A percentile compares a stretch with the other conserved stretches of the same genome.
Evolutionary conservation across 2,888 invertebrate species (phyloP).

Genomic region (Keiferia lycopersicella): DNA sequence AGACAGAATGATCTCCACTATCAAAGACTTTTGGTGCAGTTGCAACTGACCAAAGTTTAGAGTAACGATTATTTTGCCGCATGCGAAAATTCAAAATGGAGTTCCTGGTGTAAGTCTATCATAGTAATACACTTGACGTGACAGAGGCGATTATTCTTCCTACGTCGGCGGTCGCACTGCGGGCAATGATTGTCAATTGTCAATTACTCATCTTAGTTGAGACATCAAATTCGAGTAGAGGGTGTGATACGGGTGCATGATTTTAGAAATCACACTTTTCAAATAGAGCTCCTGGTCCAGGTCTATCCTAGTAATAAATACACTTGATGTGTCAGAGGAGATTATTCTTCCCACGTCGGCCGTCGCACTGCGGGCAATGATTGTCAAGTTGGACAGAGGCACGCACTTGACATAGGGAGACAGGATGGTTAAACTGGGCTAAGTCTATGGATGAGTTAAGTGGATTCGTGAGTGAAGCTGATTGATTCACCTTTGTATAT

Average conservation of each 20-base stretch:
- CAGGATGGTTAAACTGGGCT: neutral
- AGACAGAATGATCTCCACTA: neutral
- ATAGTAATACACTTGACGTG: too few species aligned
- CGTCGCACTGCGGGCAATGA: neutral
- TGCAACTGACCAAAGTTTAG: neutral
- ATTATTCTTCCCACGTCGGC: constrained; percentile 6
- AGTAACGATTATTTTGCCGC: neutral
- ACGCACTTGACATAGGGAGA: neutral
- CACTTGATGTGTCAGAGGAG: neutral
- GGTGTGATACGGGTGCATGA: too few species aligned
- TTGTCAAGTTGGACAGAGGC: neutral
- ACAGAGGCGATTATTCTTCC: too few species aligned
- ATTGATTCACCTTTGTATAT: too few species aligned
- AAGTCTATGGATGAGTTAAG: too few species aligned
- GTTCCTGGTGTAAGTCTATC: neutral
- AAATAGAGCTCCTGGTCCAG: too few species aligned
- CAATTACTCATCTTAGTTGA: too few species aligned
- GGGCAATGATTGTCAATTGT: too few species aligned
- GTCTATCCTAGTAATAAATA: neutral
- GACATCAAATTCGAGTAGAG: too few species aligned
- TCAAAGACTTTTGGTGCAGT: neutral
- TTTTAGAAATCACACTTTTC: too few species aligned
- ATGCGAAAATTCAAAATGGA: neutral
- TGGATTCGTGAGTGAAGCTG: too few species aligned
- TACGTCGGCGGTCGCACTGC: too few species aligned